phyloP scores from a whole-genome alignment of 2,888 invertebrate genomes.

The Diarsia rubi region DNA sequence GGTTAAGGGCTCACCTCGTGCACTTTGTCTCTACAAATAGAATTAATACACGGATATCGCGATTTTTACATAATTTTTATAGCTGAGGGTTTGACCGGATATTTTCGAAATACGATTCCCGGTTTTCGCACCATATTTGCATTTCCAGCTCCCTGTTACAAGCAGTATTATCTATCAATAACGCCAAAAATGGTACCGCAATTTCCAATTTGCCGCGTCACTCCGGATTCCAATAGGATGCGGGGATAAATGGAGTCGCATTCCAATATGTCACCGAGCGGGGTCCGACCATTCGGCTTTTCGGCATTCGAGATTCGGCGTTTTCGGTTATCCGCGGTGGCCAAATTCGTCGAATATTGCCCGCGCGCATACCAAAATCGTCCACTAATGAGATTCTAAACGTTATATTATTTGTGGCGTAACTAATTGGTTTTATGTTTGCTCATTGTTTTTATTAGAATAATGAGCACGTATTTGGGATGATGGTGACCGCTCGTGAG shows the following conservation, averaged over 20 bases:
- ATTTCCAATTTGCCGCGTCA: constrained; percentile 90
- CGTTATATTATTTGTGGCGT: constrained; percentile 68
- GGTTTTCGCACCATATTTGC: constrained; percentile 52
- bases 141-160: constrained; percentile 74
- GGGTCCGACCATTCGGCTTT: constrained; percentile 86
- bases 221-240: constrained; percentile 91
- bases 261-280: constrained; percentile 90
- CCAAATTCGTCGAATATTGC: constrained; percentile 82
- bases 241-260: constrained; percentile 90
- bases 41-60: constrained; percentile 4
- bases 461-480: constrained; percentile 61
- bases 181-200: constrained; percentile 89
- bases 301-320: constrained; percentile 83
- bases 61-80: constrained; percentile 1
- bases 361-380: constrained; percentile 79
- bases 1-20: constrained; percentile 62
- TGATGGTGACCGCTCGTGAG: constrained; percentile 50
- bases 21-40: constrained; percentile 44
- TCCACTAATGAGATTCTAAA: constrained; percentile 86
- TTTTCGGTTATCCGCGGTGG: constrained; percentile 81
- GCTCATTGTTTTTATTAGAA: constrained; percentile 63
- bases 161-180: constrained; percentile 87
- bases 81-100: constrained; percentile 15
- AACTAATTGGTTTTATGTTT: constrained; percentile 74
- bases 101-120: constrained; percentile 24